Evolutionary conservation across 2,113 vertebrate genomes (phyloP).

Genomic region (Sylvilagus bachmani): DNA sequence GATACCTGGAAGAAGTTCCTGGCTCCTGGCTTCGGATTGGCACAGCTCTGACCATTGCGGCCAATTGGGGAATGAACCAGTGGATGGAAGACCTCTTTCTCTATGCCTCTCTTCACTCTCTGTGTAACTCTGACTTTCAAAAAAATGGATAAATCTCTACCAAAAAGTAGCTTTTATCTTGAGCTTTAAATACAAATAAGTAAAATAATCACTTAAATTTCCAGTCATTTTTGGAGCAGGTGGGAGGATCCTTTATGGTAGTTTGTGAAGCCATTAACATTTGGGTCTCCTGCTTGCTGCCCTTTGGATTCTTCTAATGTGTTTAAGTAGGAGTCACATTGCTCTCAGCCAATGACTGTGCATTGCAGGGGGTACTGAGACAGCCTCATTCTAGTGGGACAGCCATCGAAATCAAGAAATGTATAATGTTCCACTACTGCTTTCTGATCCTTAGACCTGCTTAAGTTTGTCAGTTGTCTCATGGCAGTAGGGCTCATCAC

Average conservation of each 20-base stretch:
- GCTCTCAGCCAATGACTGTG: background rate
- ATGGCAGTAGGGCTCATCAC: background rate
- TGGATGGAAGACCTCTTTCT: too few relatives aligned
- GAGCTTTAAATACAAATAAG: slow-evolving; percentile 49
- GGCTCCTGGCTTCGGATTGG: too few relatives aligned
- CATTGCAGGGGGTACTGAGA: too few relatives aligned
- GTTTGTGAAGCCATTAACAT: background rate
- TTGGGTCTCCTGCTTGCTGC: background rate
- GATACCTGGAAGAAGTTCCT: too few relatives aligned
- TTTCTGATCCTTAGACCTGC: background rate
- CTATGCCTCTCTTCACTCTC: too few relatives aligned
- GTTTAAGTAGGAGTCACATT: background rate
- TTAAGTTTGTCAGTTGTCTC: background rate
- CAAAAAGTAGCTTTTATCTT: background rate
- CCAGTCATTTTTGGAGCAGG: background rate
- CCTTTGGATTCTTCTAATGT: background rate
- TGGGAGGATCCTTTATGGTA: background rate
- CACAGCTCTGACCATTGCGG: too few relatives aligned
- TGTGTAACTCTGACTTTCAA: too few relatives aligned
- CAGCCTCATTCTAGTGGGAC: background rate
- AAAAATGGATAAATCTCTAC: too few relatives aligned
- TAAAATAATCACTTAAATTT: slow-evolving; percentile 19
- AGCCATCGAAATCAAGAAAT: background rate
- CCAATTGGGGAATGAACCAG: too few relatives aligned
- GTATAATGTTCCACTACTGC: background rate